Percentiles rank a stretch among this genome's conserved stretches.
Conservation (phyloP, 2,797 vertebrate genomes). For the Chromis chromis region DNA sequence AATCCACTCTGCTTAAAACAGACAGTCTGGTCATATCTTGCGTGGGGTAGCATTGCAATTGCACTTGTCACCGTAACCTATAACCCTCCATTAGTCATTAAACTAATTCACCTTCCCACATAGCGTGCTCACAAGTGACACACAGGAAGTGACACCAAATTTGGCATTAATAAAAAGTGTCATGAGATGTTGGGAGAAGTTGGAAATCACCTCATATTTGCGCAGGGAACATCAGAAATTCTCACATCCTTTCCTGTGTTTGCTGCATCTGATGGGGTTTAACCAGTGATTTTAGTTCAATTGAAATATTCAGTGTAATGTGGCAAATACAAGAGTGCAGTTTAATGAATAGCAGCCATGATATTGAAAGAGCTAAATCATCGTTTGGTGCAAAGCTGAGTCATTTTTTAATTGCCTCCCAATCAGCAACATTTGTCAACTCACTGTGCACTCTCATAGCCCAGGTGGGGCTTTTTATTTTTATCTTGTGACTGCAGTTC, state of each 20-base stretch:
- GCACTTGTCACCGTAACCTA: neutral
- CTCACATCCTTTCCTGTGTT: neutral
- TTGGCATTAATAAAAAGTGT: too few species aligned
- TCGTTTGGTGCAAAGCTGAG: slow-evolving; percentile 3
- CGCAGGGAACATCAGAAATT: neutral
- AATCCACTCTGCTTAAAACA: neutral
- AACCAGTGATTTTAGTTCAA: neutral
- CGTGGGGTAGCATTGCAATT: neutral
- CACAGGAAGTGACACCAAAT: neutral
- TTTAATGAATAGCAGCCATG: too few species aligned
- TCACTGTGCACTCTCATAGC: neutral
- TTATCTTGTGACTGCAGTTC: slow-evolving; percentile 33
- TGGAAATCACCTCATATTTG: neutral
- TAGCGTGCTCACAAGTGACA: neutral
- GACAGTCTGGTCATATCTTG: neutral
- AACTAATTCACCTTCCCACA: neutral
- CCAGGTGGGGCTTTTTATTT: slow-evolving; percentile 3
- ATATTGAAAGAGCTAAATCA: slow-evolving; percentile 4
- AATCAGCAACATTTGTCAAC: neutral
- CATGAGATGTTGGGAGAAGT: too few species aligned
- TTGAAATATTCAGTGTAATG: slow-evolving; percentile 14
- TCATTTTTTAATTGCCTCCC: slow-evolving; percentile 12
- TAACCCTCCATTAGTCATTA: neutral
- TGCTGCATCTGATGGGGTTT: neutral
- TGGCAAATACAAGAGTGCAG: neutral